Evolutionary conservation across 2,113 vertebrate genomes (phyloP).

Genomic region (Pangasianodon gigas): DNA sequence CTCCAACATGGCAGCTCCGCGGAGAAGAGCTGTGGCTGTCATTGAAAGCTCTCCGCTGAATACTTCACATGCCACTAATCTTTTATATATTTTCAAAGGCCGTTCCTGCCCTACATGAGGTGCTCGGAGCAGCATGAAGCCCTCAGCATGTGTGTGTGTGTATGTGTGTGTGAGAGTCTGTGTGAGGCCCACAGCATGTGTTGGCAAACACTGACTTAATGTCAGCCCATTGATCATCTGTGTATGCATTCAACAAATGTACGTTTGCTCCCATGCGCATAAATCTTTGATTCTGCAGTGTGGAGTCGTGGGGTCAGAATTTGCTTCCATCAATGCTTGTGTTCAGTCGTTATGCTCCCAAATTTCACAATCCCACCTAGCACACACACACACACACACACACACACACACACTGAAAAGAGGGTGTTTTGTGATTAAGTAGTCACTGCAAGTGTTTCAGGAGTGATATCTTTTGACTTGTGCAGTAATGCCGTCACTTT

Average conservation of each 20-base stretch:
- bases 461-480: neutral
- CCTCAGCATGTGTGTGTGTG: slow-evolving; percentile 2
- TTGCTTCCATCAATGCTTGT: slow-evolving; percentile 66
- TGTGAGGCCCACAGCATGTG: slow-evolving; percentile 28
- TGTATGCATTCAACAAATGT: slow-evolving; percentile 54
- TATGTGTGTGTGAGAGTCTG: slow-evolving; percentile 4
- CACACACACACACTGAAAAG: neutral
- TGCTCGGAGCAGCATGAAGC: slow-evolving; percentile 22
- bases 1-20: slow-evolving; percentile 18
- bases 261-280: slow-evolving; percentile 55
- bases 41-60: slow-evolving; percentile 41
- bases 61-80: slow-evolving; percentile 42
- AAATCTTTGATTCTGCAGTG: slow-evolving; percentile 57
- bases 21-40: slow-evolving; percentile 25
- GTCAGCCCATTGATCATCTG: slow-evolving; percentile 47
- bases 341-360: slow-evolving; percentile 61
- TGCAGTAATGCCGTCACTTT: neutral
- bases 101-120: slow-evolving; percentile 31
- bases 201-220: slow-evolving; percentile 51
- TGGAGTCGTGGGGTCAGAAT: slow-evolving; percentile 56
- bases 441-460: neutral
- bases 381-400: slow-evolving; percentile 24
- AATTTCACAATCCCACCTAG: slow-evolving; percentile 49
- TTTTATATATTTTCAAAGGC: slow-evolving; percentile 48
- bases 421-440: neutral